Conservation (phyloP, 2,797 vertebrate genomes). For the Botia kubotai region DNA sequence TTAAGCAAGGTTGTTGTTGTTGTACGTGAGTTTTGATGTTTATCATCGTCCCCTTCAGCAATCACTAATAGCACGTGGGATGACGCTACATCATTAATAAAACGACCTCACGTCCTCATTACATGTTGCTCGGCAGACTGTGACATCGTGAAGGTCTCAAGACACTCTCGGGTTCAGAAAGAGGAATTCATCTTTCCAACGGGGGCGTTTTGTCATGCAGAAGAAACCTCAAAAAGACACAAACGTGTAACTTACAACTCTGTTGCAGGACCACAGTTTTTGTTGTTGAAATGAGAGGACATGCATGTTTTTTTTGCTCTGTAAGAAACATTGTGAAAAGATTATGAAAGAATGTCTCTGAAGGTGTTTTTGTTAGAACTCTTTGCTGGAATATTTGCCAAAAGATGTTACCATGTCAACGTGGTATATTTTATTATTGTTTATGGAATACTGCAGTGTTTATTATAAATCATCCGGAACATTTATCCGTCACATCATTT, state of each 20-base stretch:
- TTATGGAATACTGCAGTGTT: no score
- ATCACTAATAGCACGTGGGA: slow-evolving; percentile 50
- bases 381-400: neutral
- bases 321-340: slow-evolving; percentile 34
- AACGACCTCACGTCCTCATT: slow-evolving; percentile 78
- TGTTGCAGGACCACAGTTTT: slow-evolving; percentile 67
- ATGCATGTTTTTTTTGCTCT: slow-evolving; percentile 14
- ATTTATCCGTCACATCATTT: no score
- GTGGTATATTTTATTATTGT: no score
- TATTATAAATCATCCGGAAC: no score
- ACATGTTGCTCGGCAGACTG: slow-evolving; percentile 69
- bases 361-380: neutral
- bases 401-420: no score
- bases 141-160: slow-evolving; percentile 63
- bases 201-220: slow-evolving; percentile 50
- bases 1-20: slow-evolving; percentile 44
- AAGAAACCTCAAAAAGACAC: slow-evolving; percentile 65
- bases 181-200: slow-evolving; percentile 64
- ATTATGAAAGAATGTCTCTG: neutral
- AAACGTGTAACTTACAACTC: slow-evolving; percentile 55
- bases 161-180: slow-evolving; percentile 51
- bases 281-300: slow-evolving; percentile 26
- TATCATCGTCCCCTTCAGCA: slow-evolving; percentile 52
- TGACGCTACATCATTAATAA: slow-evolving; percentile 62
- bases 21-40: slow-evolving; percentile 43